Percentiles rank a stretch among this genome's conserved stretches.
These are phyloP conservation scores for Brachyalestes nurse DNA, from an alignment of 2,797 vertebrate genomes.

Conservation along the genomic window DNA sequence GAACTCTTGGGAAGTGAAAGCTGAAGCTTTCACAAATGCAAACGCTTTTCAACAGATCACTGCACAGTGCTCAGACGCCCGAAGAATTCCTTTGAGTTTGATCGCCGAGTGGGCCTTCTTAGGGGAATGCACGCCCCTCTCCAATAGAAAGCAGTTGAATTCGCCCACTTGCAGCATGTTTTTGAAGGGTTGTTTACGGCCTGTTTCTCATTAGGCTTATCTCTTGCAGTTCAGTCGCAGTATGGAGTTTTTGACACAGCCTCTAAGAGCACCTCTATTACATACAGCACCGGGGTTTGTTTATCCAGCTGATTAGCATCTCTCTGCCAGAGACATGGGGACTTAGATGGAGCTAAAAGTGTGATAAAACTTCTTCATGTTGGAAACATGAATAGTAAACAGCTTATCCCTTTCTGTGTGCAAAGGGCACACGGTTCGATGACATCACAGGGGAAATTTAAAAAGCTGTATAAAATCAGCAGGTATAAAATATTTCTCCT, in stretches of 20 bases:
- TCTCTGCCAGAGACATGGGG: conserved; percentile 33
- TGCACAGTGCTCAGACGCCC: conserved; percentile 1
- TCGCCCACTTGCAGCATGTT: neutral
- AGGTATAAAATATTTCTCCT: conserved; percentile 50
- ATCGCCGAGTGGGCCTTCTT: conserved; percentile 14
- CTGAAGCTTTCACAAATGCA: conserved; percentile 36
- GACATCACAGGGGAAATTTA: conserved; percentile 42
- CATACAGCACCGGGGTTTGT: conserved; percentile 23
- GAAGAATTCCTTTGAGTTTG: conserved; percentile 20
- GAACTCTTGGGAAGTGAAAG: conserved; percentile 52
- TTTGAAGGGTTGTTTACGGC: conserved; percentile 20
- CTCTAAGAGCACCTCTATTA: conserved; percentile 16
- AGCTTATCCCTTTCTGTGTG: conserved; percentile 24
- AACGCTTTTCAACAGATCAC: conserved; percentile 28
- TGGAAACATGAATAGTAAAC: conserved; percentile 37
- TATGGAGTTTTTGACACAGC: neutral
- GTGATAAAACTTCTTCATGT: conserved; percentile 37
- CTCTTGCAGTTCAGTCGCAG: neutral
- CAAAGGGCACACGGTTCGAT: conserved; percentile 22
- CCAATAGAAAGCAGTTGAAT: conserved; percentile 10
- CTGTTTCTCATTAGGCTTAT: conserved; percentile 6
- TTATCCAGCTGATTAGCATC: conserved; percentile 39
- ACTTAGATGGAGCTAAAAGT: conserved; percentile 27
- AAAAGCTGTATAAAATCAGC: conserved; percentile 48
- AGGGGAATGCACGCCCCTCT: conserved; percentile 7